Conservation (phyloP, 2,797 vertebrate species). For the Chiloscyllium punctatum region DNA sequence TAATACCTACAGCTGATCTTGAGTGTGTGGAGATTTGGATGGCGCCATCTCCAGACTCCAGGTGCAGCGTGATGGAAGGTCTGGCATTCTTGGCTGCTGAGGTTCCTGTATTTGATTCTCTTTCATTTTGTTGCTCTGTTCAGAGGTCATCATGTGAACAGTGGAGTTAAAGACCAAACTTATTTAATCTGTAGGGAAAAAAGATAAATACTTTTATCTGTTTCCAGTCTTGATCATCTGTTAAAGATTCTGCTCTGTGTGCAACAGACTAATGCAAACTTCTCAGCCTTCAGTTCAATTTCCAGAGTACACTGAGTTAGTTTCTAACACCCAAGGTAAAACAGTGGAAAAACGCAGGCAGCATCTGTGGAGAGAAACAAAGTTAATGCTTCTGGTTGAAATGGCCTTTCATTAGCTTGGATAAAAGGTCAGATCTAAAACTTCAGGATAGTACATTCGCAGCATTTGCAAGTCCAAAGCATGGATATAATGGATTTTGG, state of each 20-base stretch:
- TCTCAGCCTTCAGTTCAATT: neutral
- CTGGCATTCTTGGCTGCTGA: constrained; percentile 52
- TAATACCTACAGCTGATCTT: constrained; percentile 57
- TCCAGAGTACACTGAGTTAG: neutral
- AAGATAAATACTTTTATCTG: neutral
- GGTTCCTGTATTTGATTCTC: neutral
- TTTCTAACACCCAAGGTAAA: neutral
- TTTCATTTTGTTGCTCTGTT: neutral
- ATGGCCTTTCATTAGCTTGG: too few relatives aligned
- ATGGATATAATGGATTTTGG: neutral
- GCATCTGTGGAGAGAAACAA: too few relatives aligned
- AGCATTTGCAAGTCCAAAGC: neutral
- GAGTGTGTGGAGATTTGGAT: constrained; percentile 69
- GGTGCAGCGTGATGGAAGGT: constrained; percentile 77
- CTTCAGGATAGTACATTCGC: neutral
- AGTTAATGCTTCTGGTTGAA: too few relatives aligned
- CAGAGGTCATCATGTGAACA: neutral
- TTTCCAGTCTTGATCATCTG: neutral
- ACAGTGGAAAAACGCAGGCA: too few relatives aligned
- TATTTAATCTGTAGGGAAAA: neutral
- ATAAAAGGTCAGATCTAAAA: too few relatives aligned
- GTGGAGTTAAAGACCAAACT: neutral
- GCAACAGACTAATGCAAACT: neutral
- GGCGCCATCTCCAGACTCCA: constrained; percentile 69
- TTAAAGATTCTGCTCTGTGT: neutral